phyloP scores from a whole-genome alignment of 2,797 vertebrate species.

The Sebastes wilsoni region DNA sequence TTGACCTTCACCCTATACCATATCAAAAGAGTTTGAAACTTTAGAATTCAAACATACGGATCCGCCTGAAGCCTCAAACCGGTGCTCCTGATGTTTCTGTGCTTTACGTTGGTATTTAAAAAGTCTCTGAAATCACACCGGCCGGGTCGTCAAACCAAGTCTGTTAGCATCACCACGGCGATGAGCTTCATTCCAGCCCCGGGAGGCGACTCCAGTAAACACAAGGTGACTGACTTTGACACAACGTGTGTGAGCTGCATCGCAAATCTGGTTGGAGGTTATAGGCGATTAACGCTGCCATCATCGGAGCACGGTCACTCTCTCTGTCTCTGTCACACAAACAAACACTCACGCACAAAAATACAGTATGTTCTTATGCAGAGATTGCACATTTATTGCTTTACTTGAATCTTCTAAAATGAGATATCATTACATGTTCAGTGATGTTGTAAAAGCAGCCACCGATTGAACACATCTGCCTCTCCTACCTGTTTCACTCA shows the following conservation, averaged over 20 bases:
- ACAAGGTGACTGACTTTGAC: conserved; percentile 30
- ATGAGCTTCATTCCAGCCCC: conserved; percentile 9
- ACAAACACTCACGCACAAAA: background rate
- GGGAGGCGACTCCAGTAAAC: conserved; percentile 15
- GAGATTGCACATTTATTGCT: background rate
- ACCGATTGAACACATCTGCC: background rate
- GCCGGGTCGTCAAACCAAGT: background rate
- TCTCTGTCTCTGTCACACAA: background rate
- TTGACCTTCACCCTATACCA: background rate
- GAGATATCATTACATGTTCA: background rate
- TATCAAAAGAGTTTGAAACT: background rate
- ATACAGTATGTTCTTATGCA: background rate
- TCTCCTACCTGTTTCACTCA: background rate
- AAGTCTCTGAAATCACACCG: background rate
- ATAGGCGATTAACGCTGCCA: background rate
- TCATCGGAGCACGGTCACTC: background rate
- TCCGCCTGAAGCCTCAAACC: background rate
- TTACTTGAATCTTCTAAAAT: background rate
- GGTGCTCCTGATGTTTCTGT: background rate
- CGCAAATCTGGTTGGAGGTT: background rate
- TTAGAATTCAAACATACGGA: background rate
- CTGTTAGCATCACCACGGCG: background rate
- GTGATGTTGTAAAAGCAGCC: background rate
- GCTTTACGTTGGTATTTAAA: background rate
- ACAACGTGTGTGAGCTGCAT: conserved; percentile 18